These are phyloP conservation scores for Prionailurus viverrinus DNA, from an alignment of 2,113 vertebrate genomes.

Conservation along the genomic window DNA sequence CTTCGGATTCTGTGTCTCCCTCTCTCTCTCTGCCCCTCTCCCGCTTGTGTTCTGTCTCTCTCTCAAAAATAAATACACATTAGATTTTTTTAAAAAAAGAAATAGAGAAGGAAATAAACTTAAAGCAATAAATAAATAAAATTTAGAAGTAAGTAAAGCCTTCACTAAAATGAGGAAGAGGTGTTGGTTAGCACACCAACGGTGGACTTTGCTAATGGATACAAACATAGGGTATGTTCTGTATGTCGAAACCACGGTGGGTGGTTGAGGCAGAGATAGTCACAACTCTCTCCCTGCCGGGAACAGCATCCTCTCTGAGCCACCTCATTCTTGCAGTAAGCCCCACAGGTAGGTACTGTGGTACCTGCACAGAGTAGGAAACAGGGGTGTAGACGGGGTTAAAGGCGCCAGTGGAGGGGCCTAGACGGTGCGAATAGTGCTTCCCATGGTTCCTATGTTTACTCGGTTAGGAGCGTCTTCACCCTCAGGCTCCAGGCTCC, in stretches of 20 bases:
- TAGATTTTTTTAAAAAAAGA: too few relatives aligned
- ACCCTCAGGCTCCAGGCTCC: too few relatives aligned
- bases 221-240: not conserved
- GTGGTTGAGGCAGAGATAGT: not conserved
- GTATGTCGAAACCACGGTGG: too few relatives aligned
- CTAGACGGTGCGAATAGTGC: accelerated
- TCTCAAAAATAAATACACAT: too few relatives aligned
- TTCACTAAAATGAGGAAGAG: not conserved
- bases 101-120: too few relatives aligned
- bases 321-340: not conserved
- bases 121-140: too few relatives aligned
- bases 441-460: not conserved
- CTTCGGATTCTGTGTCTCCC: too few relatives aligned
- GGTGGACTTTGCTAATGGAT: not conserved
- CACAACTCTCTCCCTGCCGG: not conserved
- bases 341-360: not conserved
- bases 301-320: not conserved
- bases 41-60: too few relatives aligned
- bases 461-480: not conserved
- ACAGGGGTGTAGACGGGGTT: not conserved
- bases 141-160: not conserved
- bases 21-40: too few relatives aligned
- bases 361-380: not conserved
- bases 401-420: not conserved
- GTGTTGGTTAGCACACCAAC: not conserved